These are phyloP conservation scores for Priapulus caudatus DNA, from an alignment of 2,888 invertebrate species.

Conservation along the genomic window DNA sequence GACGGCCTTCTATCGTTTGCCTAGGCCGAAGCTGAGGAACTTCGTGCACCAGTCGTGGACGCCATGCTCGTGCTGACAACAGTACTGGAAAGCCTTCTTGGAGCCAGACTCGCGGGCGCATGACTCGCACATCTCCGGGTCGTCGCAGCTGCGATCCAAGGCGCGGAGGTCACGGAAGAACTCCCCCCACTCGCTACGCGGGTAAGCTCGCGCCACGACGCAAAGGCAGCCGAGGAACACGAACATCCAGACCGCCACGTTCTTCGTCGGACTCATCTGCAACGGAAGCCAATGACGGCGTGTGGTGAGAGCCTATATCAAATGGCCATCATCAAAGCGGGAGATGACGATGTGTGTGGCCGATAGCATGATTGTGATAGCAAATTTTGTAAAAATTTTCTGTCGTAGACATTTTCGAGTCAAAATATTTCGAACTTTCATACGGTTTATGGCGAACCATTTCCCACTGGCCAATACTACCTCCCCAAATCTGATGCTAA, in stretches of 20 bases:
- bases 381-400: no score
- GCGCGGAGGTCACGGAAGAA: neutral
- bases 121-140: neutral
- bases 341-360: no score
- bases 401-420: no score
- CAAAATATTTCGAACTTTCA: no score
- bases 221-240: neutral
- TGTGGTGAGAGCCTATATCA: no score
- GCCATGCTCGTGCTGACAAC: neutral
- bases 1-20: neutral
- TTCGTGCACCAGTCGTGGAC: neutral
- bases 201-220: neutral
- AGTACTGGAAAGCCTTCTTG: neutral
- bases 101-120: neutral
- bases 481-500: no score
- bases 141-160: neutral
- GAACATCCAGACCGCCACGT: neutral
- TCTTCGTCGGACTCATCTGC: neutral
- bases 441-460: no score
- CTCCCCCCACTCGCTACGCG: conserved; percentile 3
- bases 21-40: neutral
- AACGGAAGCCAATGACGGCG: no score
- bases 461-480: no score
- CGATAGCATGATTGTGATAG: no score
- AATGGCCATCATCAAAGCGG: no score